Percentiles rank a stretch among this genome's conserved stretches.
Conservation (phyloP, 2,797 vertebrate species). For the Hypotaenidia okinawae region DNA sequence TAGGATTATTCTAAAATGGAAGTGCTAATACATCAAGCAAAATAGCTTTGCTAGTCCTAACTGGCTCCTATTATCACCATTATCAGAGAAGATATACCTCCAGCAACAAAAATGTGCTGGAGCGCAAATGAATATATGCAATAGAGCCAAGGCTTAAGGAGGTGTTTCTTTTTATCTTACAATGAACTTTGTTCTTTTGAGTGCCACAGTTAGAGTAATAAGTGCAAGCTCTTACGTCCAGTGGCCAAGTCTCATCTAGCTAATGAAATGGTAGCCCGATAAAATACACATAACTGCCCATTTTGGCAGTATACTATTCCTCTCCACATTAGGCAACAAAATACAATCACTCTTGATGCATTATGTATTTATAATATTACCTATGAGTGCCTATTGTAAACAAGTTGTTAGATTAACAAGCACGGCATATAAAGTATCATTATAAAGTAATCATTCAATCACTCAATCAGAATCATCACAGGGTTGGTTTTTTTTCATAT, state of each 20-base stretch:
- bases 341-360: not conserved
- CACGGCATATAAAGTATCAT: constrained; percentile 11
- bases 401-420: constrained; percentile 53
- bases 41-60: constrained; percentile 74
- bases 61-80: constrained; percentile 73
- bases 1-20: constrained; percentile 78
- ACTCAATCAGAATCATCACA: constrained; percentile 33
- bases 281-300: not conserved
- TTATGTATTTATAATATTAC: constrained; percentile 54
- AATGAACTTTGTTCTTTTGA: constrained; percentile 28
- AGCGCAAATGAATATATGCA: constrained; percentile 55
- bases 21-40: constrained; percentile 75
- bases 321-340: not conserved
- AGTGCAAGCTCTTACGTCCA: not conserved
- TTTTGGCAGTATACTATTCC: not conserved
- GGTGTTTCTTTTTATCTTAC: not conserved
- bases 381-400: constrained; percentile 53
- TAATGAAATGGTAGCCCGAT: not conserved
- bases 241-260: not conserved
- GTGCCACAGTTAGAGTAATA: not conserved
- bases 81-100: constrained; percentile 73
- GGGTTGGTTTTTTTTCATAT: not conserved
- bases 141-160: constrained; percentile 37
- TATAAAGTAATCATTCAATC: constrained; percentile 57
- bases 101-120: constrained; percentile 57